Base-by-base conservation (phyloP, 2,888 invertebrate genomes). In the Odontothrips loti region DNA sequence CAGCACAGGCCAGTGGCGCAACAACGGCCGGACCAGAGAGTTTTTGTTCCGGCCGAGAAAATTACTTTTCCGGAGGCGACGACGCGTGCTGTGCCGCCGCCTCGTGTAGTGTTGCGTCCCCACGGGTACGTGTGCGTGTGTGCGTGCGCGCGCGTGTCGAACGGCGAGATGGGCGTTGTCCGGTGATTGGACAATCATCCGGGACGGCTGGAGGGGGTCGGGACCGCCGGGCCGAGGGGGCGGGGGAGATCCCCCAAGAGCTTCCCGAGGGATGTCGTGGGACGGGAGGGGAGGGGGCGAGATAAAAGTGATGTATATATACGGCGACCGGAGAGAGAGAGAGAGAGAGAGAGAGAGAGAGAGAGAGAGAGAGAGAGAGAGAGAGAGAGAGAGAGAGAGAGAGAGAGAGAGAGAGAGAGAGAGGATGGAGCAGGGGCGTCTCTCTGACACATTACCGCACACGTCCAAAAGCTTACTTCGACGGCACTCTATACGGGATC, bases 1-100 rank as follows among this genome's bases (percentile, higher is more conserved):
- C 48, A 9, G 48, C 48, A n/a, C n/a, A n/a, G n/a, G n/a, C n/a
- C 20, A 58, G 20, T 15, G 17, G 17, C 58, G 20, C 58, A 20
- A 58, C 58, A 20, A 58, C 58, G 58, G 20, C 58, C n/a, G 58
- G 17, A 17, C 20, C 58, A 17, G 58, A 58, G 58, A 2, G 34
- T 43, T 58, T 58, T 58, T 58, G 58, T 58, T 58, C 58, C 58
- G 58, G 58, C 51, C 17, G 58, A 58, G 58, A 58, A 58, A 58
- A 58, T 58, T 58, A 58, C 20, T 58, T 58, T 58, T 15, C 58
- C 20, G 51, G 34, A 17, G 17, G 17, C 58, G 58, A 58, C 17
- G 58, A 6, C 34, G 34, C 34, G 34, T 43, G 34, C 34, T 43
- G 34, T 43, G 34, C 34, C 34, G 34, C 58, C 58, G 58, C 20